Evolutionary conservation across 2,113 vertebrate genomes (phyloP), one percentile per base, ranked within the genome.

Genomic region (Cyanoramphus novaezelandiae): DNA sequence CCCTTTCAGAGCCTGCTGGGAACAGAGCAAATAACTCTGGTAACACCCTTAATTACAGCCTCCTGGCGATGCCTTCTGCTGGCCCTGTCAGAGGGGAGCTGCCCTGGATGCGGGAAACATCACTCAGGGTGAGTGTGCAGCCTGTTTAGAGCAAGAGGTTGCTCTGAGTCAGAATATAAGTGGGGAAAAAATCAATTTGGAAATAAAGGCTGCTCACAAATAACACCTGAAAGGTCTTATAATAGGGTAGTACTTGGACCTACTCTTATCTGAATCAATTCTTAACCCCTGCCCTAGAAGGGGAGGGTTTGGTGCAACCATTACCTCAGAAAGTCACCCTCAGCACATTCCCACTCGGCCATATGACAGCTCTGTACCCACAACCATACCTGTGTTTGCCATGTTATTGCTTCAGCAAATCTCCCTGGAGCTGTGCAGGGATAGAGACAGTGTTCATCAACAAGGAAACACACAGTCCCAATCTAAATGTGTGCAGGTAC

Each of bases 191-290:
- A 88, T 93, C 52, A 82, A 52, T 90, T 76, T 75, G 7, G 0
- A 90, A 94, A 92, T 23, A 62, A 75, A 92, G 63, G 76, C 16
- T 17, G 14, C 65, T 95, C 74, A 75, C 70, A 82, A 65, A 31
- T 55, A 12, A 57, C 67, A 69, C 35, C 90, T 77, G 67, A 41
- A 94, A 92, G 44, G 78, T n/a, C 35, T 88, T 72, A 28, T 31
- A 82, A 47, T 19, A 93, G 39, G 43, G 13, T 39, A 60, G 17
- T 78, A 11, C 60, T 91, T 76, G 39, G 29, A 55, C 43, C 65
- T 82, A 29, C 39, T 71, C 29, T 71, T 63, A 13, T 6, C 23
- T 75, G 65, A 55, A 82, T 79, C 47, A 60, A 7, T 91, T 91
- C 43, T 72, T 87, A 75, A 76, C 43, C 72, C 27, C 28, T 87